These are phyloP conservation scores for Cryptocheilus praepositus DNA, from an alignment of 2,888 invertebrate genomes.

Conservation along the genomic window DNA sequence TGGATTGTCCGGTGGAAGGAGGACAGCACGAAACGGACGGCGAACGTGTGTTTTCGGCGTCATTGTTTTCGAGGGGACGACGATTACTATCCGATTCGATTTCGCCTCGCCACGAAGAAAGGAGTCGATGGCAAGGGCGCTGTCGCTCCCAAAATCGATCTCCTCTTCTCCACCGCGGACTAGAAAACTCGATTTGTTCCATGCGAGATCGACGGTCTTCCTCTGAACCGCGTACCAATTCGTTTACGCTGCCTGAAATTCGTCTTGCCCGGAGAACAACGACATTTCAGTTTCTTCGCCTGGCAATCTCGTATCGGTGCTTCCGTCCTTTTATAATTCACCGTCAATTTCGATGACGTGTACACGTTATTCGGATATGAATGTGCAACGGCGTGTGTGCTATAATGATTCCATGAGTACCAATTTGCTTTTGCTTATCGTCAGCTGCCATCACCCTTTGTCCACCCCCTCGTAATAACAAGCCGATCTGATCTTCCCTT, in stretches of 20 bases:
- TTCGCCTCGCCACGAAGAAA: slow-evolving; percentile 30
- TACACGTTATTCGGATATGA: too few relatives aligned
- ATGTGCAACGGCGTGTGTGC: too few relatives aligned
- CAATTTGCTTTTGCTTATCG: slow-evolving; percentile 44
- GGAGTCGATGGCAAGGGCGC: not conserved
- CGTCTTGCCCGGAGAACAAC: not conserved
- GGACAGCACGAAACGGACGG: not conserved
- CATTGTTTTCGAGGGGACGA: slow-evolving; percentile 41
- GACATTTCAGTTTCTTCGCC: not conserved
- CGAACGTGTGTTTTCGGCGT: slow-evolving; percentile 34
- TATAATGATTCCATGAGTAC: slow-evolving; percentile 36
- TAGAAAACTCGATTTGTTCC: not conserved
- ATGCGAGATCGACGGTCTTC: slow-evolving; percentile 35
- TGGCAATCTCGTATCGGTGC: too few relatives aligned
- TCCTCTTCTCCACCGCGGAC: not conserved
- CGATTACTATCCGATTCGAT: slow-evolving; percentile 47
- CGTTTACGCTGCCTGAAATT: slow-evolving; percentile 31
- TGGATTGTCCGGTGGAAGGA: slow-evolving; percentile 1
- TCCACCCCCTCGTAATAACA: slow-evolving; percentile 22
- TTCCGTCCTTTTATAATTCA: too few relatives aligned
- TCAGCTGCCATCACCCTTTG: slow-evolving; percentile 31
- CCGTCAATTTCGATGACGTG: too few relatives aligned
- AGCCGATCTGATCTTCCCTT: slow-evolving; percentile 54
- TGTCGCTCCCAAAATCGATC: not conserved
- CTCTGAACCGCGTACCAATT: too few relatives aligned